Conservation (phyloP, 2,113 vertebrate species). For the Hyaena hyaena region DNA sequence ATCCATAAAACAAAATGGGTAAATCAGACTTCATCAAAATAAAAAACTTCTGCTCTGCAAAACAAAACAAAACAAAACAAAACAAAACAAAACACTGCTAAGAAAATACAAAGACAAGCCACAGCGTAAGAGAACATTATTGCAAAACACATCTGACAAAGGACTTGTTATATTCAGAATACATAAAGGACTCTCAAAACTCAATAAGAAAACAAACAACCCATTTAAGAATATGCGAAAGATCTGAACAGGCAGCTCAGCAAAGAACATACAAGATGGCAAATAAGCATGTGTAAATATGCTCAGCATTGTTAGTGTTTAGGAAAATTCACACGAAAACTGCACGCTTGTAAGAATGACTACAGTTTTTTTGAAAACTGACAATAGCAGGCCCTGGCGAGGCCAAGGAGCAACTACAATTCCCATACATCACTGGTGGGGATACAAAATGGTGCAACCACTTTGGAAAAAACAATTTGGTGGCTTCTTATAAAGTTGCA, state of each 20-base stretch:
- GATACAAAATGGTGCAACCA: not conserved
- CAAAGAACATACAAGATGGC: not conserved
- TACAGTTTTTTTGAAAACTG: not conserved
- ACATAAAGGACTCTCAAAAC: not conserved
- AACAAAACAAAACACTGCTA: not conserved
- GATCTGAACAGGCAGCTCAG: not conserved
- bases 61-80: not conserved
- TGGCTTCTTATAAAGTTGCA: not conserved
- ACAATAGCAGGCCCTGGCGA: not conserved
- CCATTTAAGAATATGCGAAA: not conserved
- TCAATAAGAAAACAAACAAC: not conserved
- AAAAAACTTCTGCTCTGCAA: not conserved
- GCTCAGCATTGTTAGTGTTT: not conserved
- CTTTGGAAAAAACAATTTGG: not conserved
- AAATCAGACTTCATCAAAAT: not conserved
- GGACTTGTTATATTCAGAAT: not conserved
- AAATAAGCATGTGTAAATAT: not conserved
- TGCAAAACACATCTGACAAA: conserved; percentile 29
- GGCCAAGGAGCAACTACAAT: not conserved
- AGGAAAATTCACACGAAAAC: not conserved
- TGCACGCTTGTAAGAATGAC: not conserved
- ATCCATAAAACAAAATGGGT: not conserved
- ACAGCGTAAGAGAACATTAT: not conserved
- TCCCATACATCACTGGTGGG: not conserved
- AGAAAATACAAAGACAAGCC: conserved; percentile 11